Percentiles rank a stretch among this genome's conserved stretches.
Conservation (phyloP, 2,113 vertebrate species). For the Menidia beryllina region DNA sequence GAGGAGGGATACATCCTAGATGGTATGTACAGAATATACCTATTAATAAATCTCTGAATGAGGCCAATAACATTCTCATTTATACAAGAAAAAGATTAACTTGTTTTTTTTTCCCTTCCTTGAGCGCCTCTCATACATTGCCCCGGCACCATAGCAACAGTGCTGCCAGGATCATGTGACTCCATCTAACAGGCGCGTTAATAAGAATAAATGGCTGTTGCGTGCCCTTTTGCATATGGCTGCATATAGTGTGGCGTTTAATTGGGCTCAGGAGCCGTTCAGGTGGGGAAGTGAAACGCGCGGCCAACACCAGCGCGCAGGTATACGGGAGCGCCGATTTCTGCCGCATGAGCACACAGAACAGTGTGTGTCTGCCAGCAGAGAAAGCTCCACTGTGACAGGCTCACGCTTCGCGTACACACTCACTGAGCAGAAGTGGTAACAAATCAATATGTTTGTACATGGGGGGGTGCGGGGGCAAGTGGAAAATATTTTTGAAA, state of each 20-base stretch:
- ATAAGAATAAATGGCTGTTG: neutral
- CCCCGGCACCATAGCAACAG: conserved; percentile 55
- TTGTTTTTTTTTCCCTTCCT: conserved; percentile 10
- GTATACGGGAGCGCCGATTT: neutral
- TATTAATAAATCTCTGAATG: neutral
- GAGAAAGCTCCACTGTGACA: neutral
- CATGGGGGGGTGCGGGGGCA: no score
- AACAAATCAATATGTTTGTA: no score
- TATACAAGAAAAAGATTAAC: conserved; percentile 22
- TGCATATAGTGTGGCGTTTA: neutral
- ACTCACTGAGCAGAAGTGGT: no score
- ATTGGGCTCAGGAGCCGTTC: neutral
- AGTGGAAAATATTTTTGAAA: no score
- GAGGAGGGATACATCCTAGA: no score
- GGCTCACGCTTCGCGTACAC: no score
- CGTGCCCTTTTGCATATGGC: neutral
- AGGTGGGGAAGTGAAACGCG: neutral
- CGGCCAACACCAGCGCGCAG: neutral
- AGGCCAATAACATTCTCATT: neutral
- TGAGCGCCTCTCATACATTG: conserved; percentile 5
- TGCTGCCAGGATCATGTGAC: conserved; percentile 23
- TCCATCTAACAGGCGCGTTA: neutral
- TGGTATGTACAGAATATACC: neutral
- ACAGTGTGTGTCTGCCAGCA: neutral
- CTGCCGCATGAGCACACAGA: neutral